Evolutionary conservation across 2,888 invertebrate genomes (phyloP).

Genomic region (Odiellus spinosus): DNA sequence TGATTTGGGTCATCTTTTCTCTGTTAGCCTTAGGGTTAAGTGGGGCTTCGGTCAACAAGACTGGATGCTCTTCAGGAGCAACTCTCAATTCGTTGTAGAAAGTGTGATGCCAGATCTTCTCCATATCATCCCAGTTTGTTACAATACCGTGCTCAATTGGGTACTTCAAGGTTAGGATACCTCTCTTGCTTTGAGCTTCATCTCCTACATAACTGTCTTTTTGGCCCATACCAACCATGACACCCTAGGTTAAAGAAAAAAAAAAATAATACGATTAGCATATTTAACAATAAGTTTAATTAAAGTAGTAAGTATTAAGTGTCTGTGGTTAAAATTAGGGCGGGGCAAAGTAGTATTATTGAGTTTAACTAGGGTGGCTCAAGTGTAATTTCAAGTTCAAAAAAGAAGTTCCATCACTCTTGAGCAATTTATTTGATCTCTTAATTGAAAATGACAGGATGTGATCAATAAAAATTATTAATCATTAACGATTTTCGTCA

Average conservation of each 20-base stretch:
- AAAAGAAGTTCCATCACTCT: no score
- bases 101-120: constrained; percentile 33
- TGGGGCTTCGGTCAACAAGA: constrained; percentile 73
- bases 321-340: no score
- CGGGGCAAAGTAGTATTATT: no score
- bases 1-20: constrained; percentile 66
- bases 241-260: constrained; percentile 24
- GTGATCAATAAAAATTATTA: no score
- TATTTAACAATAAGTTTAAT: not conserved
- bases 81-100: constrained; percentile 33
- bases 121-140: constrained; percentile 38
- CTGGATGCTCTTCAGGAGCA: constrained; percentile 41
- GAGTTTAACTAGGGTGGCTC: no score
- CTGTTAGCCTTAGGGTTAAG: constrained; percentile 82
- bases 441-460: no score
- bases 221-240: constrained; percentile 94
- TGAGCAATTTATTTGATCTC: no score
- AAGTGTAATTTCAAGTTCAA: no score
- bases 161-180: constrained; percentile 37
- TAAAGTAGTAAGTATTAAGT: no score
- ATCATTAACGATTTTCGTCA: no score
- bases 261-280: not conserved
- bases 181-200: constrained; percentile 72
- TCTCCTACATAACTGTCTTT: constrained; percentile 92
- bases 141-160: constrained; percentile 39